Evolutionary conservation across 1,140 invertebrate genomes (phyloP).

Genomic region (Caenorhabditis brenneri): DNA sequence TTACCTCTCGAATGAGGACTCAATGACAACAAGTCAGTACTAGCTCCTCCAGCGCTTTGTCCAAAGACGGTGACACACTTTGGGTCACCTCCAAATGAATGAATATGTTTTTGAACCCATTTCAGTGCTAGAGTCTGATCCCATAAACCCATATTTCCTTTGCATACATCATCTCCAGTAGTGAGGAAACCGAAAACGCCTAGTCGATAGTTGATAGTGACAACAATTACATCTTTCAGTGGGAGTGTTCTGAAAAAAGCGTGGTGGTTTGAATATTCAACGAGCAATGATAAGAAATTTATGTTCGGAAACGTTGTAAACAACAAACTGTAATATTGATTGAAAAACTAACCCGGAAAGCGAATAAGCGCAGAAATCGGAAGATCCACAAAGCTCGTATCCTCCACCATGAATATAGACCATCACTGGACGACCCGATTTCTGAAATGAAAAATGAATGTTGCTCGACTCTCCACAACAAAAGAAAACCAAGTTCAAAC

Average conservation of each 20-base stretch:
- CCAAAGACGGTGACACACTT: slow-evolving; percentile 75
- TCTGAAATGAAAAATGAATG: neutral
- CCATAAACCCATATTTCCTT: slow-evolving; percentile 71
- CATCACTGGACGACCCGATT: slow-evolving; percentile 79
- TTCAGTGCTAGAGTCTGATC: slow-evolving; percentile 70
- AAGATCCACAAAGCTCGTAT: slow-evolving; percentile 75
- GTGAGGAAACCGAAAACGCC: slow-evolving; percentile 62
- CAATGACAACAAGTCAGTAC: slow-evolving; percentile 80
- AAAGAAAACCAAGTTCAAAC: slow-evolving; percentile 60
- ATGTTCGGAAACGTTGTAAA: too few relatives aligned
- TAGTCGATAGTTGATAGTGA: slow-evolving; percentile 57
- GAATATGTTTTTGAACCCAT: slow-evolving; percentile 71
- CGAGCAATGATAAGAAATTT: too few relatives aligned
- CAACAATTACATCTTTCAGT: slow-evolving; percentile 68
- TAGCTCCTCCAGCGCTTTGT: slow-evolving; percentile 80
- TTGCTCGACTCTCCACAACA: too few relatives aligned
- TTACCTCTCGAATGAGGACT: slow-evolving; percentile 81
- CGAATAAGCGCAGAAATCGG: slow-evolving; percentile 20
- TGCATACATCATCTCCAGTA: slow-evolving; percentile 63
- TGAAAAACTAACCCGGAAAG: slow-evolving; percentile 79
- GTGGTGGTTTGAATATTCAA: neutral
- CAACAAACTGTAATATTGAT: too few relatives aligned
- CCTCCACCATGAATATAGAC: slow-evolving; percentile 91
- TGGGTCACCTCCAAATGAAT: slow-evolving; percentile 67
- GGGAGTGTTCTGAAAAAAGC: slow-evolving; percentile 76